These are phyloP conservation scores for Caenorhabditis panamensis DNA, from an alignment of 2,888 invertebrate species.

Conservation along the genomic window DNA sequence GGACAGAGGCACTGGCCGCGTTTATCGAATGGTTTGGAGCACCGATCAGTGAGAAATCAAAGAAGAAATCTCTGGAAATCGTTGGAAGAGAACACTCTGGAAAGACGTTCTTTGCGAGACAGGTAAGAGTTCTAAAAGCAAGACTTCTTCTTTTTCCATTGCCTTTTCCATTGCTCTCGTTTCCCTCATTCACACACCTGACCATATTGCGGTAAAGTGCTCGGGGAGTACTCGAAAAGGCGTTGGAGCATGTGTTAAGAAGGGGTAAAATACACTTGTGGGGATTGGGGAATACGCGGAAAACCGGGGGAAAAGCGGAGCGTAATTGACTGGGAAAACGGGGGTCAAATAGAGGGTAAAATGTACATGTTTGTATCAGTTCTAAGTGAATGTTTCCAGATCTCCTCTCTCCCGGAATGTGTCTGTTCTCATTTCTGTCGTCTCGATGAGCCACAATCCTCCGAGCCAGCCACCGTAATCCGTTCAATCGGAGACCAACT, in stretches of 20 bases:
- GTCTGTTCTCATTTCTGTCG: slow-evolving; percentile 70
- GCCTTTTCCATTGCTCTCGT: no score
- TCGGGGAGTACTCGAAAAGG: slow-evolving; percentile 32
- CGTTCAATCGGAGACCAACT: slow-evolving; percentile 64
- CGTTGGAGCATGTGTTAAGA: slow-evolving; percentile 50
- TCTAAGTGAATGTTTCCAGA: no score
- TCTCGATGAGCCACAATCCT: slow-evolving; percentile 62
- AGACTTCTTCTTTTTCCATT: no score
- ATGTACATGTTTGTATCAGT: no score
- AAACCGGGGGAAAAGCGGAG: not conserved
- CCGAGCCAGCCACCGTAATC: slow-evolving; percentile 68
- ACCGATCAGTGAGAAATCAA: not conserved
- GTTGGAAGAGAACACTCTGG: slow-evolving; percentile 56
- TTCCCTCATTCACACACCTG: no score
- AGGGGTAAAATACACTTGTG: slow-evolving; percentile 22
- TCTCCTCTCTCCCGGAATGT: slow-evolving; percentile 65
- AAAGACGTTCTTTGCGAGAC: slow-evolving; percentile 66
- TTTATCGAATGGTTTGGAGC: slow-evolving; percentile 45
- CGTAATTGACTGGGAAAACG: slow-evolving; percentile 16
- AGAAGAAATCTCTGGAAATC: slow-evolving; percentile 33
- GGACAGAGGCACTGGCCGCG: slow-evolving; percentile 14
- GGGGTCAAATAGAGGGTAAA: no score
- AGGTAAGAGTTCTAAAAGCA: slow-evolving; percentile 64
- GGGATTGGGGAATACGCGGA: not conserved
- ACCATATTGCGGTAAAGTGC: slow-evolving; percentile 32